Base-by-base conservation (phyloP, 2,888 invertebrate genomes). In the Thelaira solivaga region DNA sequence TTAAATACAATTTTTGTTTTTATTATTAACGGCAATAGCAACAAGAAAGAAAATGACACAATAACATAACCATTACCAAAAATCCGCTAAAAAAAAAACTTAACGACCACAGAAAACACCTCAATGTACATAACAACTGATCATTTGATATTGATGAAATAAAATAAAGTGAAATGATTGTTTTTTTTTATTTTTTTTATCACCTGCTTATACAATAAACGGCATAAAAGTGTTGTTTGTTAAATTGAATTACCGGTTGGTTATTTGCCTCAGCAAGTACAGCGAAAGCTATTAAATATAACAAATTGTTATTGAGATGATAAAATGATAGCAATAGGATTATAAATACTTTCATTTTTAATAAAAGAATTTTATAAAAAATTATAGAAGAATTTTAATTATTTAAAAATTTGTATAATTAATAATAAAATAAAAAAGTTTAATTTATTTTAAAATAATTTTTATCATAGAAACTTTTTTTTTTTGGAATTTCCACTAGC, bases 61-160 rank as follows among this genome's bases (percentile, higher is more conserved):
- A 13, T 57, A 45, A 55, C 47, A 64, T 49, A 29, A 6, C 8
- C 53, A 41, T 47, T 31, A 59, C 4, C 29, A 31, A 36, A 20
- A 6, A 13, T 4, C 8, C n/a, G 13, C 3, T 13, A 39, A 13
- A 5, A 7, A 53, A 65, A 51, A 11, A 61, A 2, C 1, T n/a
- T n/a, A n/a, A 11, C 11, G 4, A 7, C 20, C 13, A 22, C n/a
- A 29, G 41, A 26, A 67, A 49, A 61, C 34, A 67, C 67, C 76
- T n/a, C n/a, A n/a, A 31, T 41, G 49, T 43, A 16, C 51, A 64
- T 45, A 69, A 75, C 67, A 65, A 76, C 43, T n/a, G n/a, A 65
- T 59, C 77, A 80, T 80, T 81, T 72, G 75, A 78, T 78, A 80
- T 81, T 81, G 73, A 81, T 80, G 80, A 76, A 80, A 75, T 65